Conservation (phyloP, 2,888 invertebrate genomes). For the Caenorhabditis virilis region DNA sequence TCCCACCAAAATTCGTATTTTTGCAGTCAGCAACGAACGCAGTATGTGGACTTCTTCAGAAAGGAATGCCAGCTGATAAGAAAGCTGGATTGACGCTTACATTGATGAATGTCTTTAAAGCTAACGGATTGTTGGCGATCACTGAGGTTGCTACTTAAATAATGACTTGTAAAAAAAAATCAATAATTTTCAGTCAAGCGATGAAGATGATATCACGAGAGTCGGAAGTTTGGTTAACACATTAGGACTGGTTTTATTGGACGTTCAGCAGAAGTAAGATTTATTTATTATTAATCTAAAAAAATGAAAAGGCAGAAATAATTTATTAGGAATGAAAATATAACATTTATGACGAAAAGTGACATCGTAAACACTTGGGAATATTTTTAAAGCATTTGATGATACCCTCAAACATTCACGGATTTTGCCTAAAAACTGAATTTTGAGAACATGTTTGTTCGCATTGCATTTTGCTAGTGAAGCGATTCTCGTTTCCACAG, state of each 20-base stretch:
- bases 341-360: not conserved
- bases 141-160: conserved; percentile 28
- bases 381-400: no score
- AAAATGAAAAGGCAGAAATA: not conserved
- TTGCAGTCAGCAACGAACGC: conserved; percentile 72
- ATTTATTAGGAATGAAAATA: conserved; percentile 5
- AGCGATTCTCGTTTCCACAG: conserved; percentile 53
- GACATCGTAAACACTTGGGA: no score
- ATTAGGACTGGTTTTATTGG: conserved; percentile 43
- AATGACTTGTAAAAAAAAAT: not conserved
- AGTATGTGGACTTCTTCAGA: conserved; percentile 72
- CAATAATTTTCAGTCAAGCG: conserved; percentile 33
- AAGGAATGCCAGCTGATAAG: conserved; percentile 74
- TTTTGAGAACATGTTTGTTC: conserved; percentile 41
- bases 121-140: conserved; percentile 38
- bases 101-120: conserved; percentile 28
- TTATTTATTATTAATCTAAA: conserved; percentile 5
- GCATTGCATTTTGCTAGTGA: conserved; percentile 45
- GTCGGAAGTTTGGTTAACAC: conserved; percentile 44
- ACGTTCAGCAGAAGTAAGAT: conserved; percentile 48
- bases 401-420: no score
- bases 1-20: conserved; percentile 1
- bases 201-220: conserved; percentile 43
- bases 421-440: not conserved
- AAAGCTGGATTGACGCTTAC: conserved; percentile 72